Evolutionary conservation across 1,140 invertebrate genomes (phyloP).

Genomic region (Drosophila pectinifera): DNA sequence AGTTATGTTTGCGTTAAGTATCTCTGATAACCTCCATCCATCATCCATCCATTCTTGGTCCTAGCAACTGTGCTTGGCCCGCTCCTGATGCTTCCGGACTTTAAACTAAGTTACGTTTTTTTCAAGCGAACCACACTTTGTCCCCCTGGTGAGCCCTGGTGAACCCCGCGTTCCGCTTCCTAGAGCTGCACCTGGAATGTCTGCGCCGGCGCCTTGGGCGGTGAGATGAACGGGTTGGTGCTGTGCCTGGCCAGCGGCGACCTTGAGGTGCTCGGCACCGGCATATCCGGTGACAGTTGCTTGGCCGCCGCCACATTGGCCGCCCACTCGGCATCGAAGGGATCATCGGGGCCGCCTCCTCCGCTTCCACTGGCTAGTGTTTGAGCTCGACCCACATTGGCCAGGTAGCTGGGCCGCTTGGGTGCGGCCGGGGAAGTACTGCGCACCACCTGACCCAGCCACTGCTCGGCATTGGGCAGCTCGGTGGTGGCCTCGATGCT

Average conservation of each 20-base stretch:
- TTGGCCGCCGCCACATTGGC: constrained; percentile 84
- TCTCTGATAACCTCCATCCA: constrained; percentile 38
- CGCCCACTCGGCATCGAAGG: constrained; percentile 95
- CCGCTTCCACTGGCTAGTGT: constrained; percentile 86
- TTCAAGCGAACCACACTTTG: constrained; percentile 82
- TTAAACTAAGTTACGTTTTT: constrained; percentile 72
- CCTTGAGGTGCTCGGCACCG: constrained; percentile 36
- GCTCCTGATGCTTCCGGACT: constrained; percentile 39
- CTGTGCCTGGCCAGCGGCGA: constrained; percentile 73
- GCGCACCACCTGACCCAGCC: constrained; percentile 90
- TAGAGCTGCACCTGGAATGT: constrained; percentile 89
- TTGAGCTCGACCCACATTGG: constrained; percentile 87
- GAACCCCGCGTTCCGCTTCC: not conserved
- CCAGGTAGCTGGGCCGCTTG: constrained; percentile 86
- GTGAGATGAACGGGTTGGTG: constrained; percentile 86
- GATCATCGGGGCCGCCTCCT: constrained; percentile 87
- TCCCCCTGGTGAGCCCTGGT: constrained; percentile 24
- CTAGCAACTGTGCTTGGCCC: constrained; percentile 31
- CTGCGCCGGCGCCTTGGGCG: constrained; percentile 86
- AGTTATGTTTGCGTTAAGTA: constrained; percentile 76
- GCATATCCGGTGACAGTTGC: constrained; percentile 77
- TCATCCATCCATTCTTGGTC: constrained; percentile 61
- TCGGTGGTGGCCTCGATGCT: constrained; percentile 29
- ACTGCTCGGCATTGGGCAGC: constrained; percentile 91
- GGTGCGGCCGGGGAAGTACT: constrained; percentile 85